Evolutionary conservation across 53 echinoderm and acorn worm species (phyloP).

Genomic region (Paracentrotus lividus): DNA sequence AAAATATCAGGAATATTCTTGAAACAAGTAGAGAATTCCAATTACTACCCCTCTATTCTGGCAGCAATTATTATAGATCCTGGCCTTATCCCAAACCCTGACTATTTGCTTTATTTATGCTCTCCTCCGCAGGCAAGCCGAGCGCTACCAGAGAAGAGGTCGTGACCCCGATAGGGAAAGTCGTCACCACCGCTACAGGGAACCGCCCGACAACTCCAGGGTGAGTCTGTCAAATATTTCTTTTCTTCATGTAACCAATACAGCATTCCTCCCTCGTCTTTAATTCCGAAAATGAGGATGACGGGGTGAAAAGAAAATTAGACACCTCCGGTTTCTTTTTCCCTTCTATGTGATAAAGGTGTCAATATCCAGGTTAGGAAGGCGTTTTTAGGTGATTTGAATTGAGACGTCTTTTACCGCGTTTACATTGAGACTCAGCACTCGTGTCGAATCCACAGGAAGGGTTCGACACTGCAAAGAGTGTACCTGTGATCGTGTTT

Average conservation of each 20-base stretch:
- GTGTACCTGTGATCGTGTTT: no score
- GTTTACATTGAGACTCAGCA: no score
- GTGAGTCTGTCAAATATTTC: constrained; percentile 66
- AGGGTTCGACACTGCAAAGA: no score
- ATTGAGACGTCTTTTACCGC: neutral
- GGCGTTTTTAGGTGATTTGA: neutral
- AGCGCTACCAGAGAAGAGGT: constrained; percentile 61
- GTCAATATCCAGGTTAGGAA: neutral
- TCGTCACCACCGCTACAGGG: constrained; percentile 74
- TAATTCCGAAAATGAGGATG: neutral
- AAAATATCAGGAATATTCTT: neutral
- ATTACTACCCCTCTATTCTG: constrained; percentile 16
- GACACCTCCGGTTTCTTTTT: constrained; percentile 30
- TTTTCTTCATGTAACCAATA: neutral
- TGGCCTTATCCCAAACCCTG: constrained; percentile 25
- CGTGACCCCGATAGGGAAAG: constrained; percentile 61
- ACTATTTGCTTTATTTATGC: constrained; percentile 56
- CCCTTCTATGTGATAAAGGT: neutral
- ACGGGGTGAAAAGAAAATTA: constrained; percentile 14
- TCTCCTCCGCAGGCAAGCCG: constrained; percentile 57
- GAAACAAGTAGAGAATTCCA: constrained; percentile 34
- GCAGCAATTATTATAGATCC: constrained; percentile 23
- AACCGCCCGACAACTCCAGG: constrained; percentile 81
- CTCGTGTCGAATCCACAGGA: no score
- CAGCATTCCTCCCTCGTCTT: neutral